These are phyloP conservation scores for Sceliomorpha sp. DNA, from an alignment of 2,888 invertebrate genomes.

Conservation along the genomic window DNA sequence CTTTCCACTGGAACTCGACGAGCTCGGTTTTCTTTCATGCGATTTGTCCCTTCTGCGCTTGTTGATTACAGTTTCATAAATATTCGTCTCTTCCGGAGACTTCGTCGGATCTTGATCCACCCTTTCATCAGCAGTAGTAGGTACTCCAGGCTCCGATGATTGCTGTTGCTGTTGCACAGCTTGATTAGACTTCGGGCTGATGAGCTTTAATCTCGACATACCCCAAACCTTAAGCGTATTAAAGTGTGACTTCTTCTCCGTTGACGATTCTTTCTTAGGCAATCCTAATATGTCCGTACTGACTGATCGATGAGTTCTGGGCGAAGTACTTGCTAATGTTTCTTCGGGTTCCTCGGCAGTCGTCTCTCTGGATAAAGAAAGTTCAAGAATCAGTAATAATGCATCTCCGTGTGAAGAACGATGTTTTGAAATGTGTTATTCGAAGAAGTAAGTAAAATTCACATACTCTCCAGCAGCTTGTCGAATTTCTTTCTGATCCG, in stretches of 20 bases:
- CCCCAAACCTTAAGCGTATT: constrained; percentile 93
- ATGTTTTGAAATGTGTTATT: no score
- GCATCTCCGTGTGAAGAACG: no score
- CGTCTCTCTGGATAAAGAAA: constrained; percentile 64
- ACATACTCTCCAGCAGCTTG: constrained; percentile 92
- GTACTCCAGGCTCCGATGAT: constrained; percentile 40
- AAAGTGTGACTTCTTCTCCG: constrained; percentile 87
- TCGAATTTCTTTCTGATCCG: constrained; percentile 93
- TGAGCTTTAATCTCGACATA: constrained; percentile 87
- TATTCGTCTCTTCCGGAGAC: constrained; percentile 82
- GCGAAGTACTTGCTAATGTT: constrained; percentile 58
- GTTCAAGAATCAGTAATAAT: no score
- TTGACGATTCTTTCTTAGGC: constrained; percentile 84
- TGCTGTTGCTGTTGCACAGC: constrained; percentile 52
- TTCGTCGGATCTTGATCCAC: constrained; percentile 53
- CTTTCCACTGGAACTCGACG: constrained; percentile 83
- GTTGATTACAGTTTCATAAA: constrained; percentile 86
- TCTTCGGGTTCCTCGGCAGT: constrained; percentile 70
- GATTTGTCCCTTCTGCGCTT: constrained; percentile 86
- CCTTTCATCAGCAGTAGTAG: constrained; percentile 50
- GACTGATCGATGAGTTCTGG: constrained; percentile 74
- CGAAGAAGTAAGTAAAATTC: no score
- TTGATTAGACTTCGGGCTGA: constrained; percentile 81
- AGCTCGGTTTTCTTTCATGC: constrained; percentile 89
- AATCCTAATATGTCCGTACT: constrained; percentile 87